phyloP scores from a whole-genome alignment of 2,888 invertebrate species.

The Hanleya hanleyi region DNA sequence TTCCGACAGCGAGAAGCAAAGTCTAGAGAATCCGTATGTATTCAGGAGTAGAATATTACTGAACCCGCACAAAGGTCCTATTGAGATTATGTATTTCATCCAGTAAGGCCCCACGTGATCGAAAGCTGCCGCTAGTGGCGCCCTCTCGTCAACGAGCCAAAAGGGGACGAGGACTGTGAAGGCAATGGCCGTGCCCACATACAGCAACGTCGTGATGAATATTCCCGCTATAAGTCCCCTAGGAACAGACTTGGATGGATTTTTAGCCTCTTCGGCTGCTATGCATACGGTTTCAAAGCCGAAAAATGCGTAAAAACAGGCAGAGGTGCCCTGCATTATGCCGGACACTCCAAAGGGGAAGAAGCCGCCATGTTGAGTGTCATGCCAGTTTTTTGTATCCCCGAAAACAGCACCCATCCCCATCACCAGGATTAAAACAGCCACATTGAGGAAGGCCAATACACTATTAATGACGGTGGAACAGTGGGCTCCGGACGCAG shows the following conservation, averaged over 20 bases:
- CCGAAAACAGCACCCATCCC: conserved; percentile 87
- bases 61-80: conserved; percentile 64
- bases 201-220: conserved; percentile 53
- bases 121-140: conserved; percentile 67
- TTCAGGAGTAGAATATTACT: conserved; percentile 79
- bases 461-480: conserved; percentile 71
- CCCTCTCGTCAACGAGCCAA: conserved; percentile 52
- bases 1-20: conserved; percentile 91
- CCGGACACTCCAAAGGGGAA: conserved; percentile 63
- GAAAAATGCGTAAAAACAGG: conserved; percentile 74
- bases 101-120: conserved; percentile 52
- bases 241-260: conserved; percentile 70
- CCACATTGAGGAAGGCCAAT: conserved; percentile 67
- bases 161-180: conserved; percentile 60
- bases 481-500: conserved; percentile 65
- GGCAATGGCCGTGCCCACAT: conserved; percentile 55
- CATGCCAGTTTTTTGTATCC: conserved; percentile 86
- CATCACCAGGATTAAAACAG: conserved; percentile 70
- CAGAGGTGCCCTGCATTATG: conserved; percentile 71
- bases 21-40: conserved; percentile 87
- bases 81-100: conserved; percentile 60
- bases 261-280: conserved; percentile 73
- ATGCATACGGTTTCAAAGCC: conserved; percentile 73
- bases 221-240: conserved; percentile 66
- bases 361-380: conserved; percentile 57